phyloP scores from a whole-genome alignment of 2,113 vertebrate species.

The Oxygymnocypris stewartii region DNA sequence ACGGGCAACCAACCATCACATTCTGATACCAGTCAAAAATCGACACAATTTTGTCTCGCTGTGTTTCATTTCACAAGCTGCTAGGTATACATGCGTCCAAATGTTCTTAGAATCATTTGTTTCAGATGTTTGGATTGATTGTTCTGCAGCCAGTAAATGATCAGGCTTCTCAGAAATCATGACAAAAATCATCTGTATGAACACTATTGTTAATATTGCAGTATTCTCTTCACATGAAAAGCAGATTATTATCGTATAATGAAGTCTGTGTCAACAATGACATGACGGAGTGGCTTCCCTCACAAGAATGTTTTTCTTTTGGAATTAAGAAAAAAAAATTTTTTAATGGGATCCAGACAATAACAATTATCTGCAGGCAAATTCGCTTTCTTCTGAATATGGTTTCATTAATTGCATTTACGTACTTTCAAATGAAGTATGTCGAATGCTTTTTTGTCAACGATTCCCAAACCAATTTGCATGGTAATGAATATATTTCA shows the following conservation, averaged over 20 bases:
- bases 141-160: slow-evolving; percentile 64
- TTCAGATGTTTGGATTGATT: slow-evolving; percentile 67
- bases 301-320: slow-evolving; percentile 53
- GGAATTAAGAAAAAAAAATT: slow-evolving; percentile 60
- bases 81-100: neutral
- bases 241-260: slow-evolving; percentile 73
- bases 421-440: slow-evolving; percentile 78
- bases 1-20: slow-evolving; percentile 11
- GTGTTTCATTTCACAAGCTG: slow-evolving; percentile 55
- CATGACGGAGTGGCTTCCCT: slow-evolving; percentile 52
- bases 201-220: slow-evolving; percentile 64
- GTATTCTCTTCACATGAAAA: slow-evolving; percentile 65
- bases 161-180: slow-evolving; percentile 63
- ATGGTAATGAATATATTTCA: slow-evolving; percentile 81
- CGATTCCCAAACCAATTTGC: slow-evolving; percentile 78
- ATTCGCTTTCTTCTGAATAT: slow-evolving; percentile 77
- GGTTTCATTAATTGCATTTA: slow-evolving; percentile 82
- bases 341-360: slow-evolving; percentile 77
- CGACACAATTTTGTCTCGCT: neutral
- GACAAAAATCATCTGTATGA: slow-evolving; percentile 62
- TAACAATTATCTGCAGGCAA: slow-evolving; percentile 74
- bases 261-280: slow-evolving; percentile 58
- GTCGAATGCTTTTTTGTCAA: slow-evolving; percentile 76
- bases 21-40: slow-evolving; percentile 20
- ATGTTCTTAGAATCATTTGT: slow-evolving; percentile 1